These are phyloP conservation scores for Epizoanthus rinbou DNA, from an alignment of 92 coral and sea anemone species.

Conservation along the genomic window DNA sequence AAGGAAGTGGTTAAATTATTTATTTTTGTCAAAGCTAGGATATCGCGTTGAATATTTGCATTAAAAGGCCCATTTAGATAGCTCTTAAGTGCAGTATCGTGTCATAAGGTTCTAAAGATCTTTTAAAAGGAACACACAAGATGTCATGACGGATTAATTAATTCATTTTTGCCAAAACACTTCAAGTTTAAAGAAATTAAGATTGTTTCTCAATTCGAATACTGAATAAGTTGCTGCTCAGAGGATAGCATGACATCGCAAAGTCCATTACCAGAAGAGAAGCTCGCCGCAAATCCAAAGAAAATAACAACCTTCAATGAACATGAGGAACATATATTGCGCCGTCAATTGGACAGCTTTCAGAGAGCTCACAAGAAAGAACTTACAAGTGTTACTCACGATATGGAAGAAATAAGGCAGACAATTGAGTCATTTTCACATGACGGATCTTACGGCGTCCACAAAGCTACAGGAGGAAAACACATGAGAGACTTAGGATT, in stretches of 20 bases:
- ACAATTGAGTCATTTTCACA: constrained; percentile 33
- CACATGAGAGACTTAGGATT: not conserved
- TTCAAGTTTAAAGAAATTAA: not conserved
- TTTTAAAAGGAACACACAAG: not conserved
- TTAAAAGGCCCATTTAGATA: not conserved
- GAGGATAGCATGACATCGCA: not conserved
- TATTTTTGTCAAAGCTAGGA: not conserved
- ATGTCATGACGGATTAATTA: not conserved
- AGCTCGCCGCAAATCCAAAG: constrained; percentile 16
- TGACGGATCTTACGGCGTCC: constrained; percentile 44
- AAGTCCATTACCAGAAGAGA: not conserved
- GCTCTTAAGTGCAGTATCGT: not conserved
- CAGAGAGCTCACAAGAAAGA: constrained; percentile 51
- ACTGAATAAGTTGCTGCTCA: not conserved
- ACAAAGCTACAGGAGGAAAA: not conserved
- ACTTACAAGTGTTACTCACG: constrained; percentile 40
- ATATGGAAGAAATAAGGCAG: constrained; percentile 54
- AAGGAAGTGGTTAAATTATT: constrained; percentile 17
- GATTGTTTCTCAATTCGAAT: not conserved
- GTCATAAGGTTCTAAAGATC: not conserved
- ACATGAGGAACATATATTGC: constrained; percentile 47
- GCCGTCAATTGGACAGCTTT: constrained; percentile 29
- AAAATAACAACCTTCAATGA: constrained; percentile 42
- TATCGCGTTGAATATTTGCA: constrained; percentile 24
- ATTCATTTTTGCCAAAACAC: not conserved